phyloP scores from a whole-genome alignment of 2,797 vertebrate species.

The Clarias platycephalus region DNA sequence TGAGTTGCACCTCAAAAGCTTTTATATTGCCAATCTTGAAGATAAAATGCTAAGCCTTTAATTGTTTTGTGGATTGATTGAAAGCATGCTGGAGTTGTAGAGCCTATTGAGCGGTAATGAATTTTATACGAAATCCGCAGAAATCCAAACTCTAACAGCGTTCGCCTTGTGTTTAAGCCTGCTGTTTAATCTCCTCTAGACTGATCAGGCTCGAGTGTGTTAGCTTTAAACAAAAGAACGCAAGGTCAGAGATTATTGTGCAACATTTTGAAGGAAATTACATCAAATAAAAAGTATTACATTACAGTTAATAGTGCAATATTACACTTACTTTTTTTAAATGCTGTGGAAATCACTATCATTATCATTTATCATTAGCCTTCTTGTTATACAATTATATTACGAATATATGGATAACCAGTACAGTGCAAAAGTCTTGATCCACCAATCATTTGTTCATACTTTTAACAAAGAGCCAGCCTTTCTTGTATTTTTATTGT shows the following conservation, averaged over 20 bases:
- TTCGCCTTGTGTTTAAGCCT: slow-evolving; percentile 33
- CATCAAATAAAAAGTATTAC: background rate
- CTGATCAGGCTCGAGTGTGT: background rate
- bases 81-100: slow-evolving; percentile 30
- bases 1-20: slow-evolving; percentile 12
- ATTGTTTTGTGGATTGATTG: slow-evolving; percentile 38
- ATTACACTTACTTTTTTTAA: background rate
- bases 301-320: background rate
- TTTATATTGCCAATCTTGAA: slow-evolving; percentile 15
- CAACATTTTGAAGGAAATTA: background rate
- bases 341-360: background rate
- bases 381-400: background rate
- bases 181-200: slow-evolving; percentile 17
- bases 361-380: background rate
- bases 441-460: too few relatives aligned
- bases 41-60: slow-evolving; percentile 33
- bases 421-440: too few relatives aligned
- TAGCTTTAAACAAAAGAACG: slow-evolving; percentile 3
- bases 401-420: background rate
- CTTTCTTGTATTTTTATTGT: too few relatives aligned
- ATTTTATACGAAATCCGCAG: slow-evolving; percentile 6
- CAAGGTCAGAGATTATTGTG: background rate
- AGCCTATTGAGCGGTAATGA: slow-evolving; percentile 26
- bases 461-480: too few relatives aligned
- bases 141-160: background rate